Percentiles rank a stretch among this genome's conserved stretches.
Evolutionary conservation across 2,113 vertebrate species (phyloP).

Genomic region (Polyodon spathula): DNA sequence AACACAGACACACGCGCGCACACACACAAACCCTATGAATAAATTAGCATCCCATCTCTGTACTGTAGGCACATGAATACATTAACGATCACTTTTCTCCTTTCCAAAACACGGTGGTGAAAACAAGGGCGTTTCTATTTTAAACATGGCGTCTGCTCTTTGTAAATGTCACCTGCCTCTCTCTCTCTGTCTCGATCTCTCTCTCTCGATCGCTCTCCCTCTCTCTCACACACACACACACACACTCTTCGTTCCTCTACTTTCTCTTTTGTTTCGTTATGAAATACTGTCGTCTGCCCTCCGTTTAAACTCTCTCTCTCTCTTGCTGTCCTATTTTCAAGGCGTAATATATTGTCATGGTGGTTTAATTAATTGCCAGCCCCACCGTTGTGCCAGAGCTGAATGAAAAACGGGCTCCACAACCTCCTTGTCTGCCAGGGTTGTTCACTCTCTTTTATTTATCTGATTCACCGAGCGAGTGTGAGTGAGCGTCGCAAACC

Average conservation of each 20-base stretch:
- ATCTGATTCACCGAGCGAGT: too few species aligned
- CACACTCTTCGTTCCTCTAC: too few species aligned
- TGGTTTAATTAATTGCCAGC: constrained; percentile 32
- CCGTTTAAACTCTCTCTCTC: constrained; percentile 33
- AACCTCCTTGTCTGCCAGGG: constrained; percentile 12
- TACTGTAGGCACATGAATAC: constrained; percentile 16
- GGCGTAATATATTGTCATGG: constrained; percentile 31
- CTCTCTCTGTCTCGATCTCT: constrained; percentile 7
- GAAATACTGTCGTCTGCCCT: constrained; percentile 26
- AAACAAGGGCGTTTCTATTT: constrained; percentile 8
- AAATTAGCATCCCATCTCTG: constrained; percentile 16
- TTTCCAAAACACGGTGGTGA: constrained; percentile 2
- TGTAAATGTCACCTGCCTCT: constrained; percentile 11
- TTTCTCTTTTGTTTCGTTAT: constrained; percentile 15
- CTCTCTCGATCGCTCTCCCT: constrained; percentile 13
- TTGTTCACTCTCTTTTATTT: constrained; percentile 1
- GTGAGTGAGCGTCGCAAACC: too few species aligned
- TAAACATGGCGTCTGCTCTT: constrained; percentile 14
- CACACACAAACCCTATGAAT: constrained; percentile 13
- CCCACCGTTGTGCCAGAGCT: constrained; percentile 20
- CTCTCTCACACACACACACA: too few species aligned
- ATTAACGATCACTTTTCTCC: constrained; percentile 12
- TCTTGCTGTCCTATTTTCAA: constrained; percentile 25
- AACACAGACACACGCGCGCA: neutral
- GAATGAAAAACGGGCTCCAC: constrained; percentile 15